Percentiles rank a stretch among this genome's conserved stretches.
phyloP scores from a whole-genome alignment of 1,140 invertebrate genomes.

The Zaprionus nigranus region DNA sequence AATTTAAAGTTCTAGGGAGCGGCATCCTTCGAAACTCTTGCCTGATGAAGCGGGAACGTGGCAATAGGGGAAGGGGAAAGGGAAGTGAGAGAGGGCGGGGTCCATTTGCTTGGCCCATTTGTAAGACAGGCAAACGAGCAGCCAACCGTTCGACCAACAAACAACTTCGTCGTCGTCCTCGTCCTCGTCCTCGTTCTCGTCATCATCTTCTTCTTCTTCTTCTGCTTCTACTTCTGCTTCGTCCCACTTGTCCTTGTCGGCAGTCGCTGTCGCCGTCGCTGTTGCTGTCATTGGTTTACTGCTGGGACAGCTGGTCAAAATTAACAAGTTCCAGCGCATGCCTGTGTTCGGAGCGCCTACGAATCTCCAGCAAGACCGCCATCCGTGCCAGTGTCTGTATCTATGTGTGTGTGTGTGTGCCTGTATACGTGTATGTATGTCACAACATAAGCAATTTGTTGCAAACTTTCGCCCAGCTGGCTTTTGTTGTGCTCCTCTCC shows the following conservation, averaged over 20 bases:
- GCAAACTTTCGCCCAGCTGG: slow-evolving; percentile 69
- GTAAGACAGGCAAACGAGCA: slow-evolving; percentile 49
- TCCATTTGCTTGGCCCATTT: slow-evolving; percentile 16
- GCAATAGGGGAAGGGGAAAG: background rate
- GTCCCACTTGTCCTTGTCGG: slow-evolving; percentile 4
- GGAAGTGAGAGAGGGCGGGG: too few relatives aligned
- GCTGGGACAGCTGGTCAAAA: slow-evolving; percentile 78
- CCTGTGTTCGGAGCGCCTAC: slow-evolving; percentile 28
- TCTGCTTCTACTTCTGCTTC: background rate
- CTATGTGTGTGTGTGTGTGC: slow-evolving; percentile 13
- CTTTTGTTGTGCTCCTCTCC: slow-evolving; percentile 60
- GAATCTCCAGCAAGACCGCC: slow-evolving; percentile 7
- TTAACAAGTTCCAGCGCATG: slow-evolving; percentile 78
- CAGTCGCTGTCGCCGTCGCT: background rate
- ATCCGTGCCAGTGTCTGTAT: background rate
- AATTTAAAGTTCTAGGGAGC: slow-evolving; percentile 49
- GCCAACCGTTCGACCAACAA: slow-evolving; percentile 40
- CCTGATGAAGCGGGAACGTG: background rate
- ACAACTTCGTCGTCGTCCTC: slow-evolving; percentile 37
- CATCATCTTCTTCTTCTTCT: too few relatives aligned
- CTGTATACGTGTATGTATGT: slow-evolving; percentile 53
- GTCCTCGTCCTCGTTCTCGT: slow-evolving; percentile 9
- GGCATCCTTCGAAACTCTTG: slow-evolving; percentile 18
- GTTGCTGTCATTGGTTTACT: slow-evolving; percentile 54
- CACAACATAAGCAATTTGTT: slow-evolving; percentile 78